These are phyloP conservation scores for Sisyra terminalis DNA, from an alignment of 2,888 invertebrate genomes.

Conservation along the genomic window DNA sequence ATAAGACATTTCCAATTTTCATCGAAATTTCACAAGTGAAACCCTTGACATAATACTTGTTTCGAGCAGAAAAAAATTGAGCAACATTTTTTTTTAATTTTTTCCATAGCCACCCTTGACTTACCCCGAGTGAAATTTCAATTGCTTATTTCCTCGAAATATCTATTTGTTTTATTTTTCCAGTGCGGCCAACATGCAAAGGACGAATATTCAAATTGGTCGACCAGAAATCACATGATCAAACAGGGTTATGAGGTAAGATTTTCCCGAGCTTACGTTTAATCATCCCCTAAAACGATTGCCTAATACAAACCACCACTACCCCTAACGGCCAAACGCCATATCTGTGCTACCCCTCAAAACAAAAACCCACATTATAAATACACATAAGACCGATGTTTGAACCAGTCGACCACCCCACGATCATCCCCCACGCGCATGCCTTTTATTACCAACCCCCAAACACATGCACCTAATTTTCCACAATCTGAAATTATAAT, in stretches of 20 bases:
- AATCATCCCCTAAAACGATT: no score
- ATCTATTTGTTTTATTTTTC: conserved; percentile 3
- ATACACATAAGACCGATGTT: no score
- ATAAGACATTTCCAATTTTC: background rate
- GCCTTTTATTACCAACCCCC: background rate
- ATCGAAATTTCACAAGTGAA: background rate
- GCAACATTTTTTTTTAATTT: no score
- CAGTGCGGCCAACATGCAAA: conserved; percentile 9
- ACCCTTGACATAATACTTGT: no score
- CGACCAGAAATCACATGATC: conserved; percentile 8
- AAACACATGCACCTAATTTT: no score
- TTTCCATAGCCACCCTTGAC: background rate
- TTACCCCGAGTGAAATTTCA: background rate
- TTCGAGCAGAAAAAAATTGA: no score
- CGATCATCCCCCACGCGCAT: background rate
- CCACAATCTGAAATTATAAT: no score
- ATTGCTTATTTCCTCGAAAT: background rate
- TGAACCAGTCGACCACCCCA: background rate
- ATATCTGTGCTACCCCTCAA: no score
- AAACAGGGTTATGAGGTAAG: conserved; percentile 9
- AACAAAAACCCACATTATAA: no score
- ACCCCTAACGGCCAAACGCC: no score
- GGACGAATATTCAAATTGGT: conserved; percentile 8
- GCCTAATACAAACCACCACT: no score
- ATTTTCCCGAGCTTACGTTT: background rate